Percentiles rank a stretch among this genome's conserved stretches.
These are phyloP conservation scores for Lochmaea crataegi DNA, from an alignment of 2,888 invertebrate species.

Conservation along the genomic window DNA sequence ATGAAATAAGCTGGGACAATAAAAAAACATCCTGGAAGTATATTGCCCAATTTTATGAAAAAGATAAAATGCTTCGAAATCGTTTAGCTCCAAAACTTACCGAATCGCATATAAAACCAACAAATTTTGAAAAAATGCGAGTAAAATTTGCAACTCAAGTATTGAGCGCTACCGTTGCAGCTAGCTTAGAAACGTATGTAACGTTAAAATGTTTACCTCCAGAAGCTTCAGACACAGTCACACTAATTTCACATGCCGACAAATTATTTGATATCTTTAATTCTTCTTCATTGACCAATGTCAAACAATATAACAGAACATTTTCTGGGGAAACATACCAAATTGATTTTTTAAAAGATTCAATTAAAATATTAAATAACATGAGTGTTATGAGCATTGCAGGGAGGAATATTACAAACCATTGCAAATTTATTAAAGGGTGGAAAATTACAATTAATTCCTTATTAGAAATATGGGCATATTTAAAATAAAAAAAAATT, in stretches of 20 bases:
- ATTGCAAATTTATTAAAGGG: conserved; percentile 17
- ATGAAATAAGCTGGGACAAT: conserved; percentile 31
- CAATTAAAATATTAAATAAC: conserved; percentile 1
- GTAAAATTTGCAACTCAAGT: conserved; percentile 44
- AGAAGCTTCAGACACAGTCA: conserved; percentile 34
- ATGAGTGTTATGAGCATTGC: background rate
- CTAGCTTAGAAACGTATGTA: conserved; percentile 35
- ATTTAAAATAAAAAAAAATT: conserved; percentile 1
- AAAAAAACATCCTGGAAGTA: conserved; percentile 36
- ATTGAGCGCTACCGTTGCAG: conserved; percentile 45
- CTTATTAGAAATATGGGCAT: conserved; percentile 26
- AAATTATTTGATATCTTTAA: conserved; percentile 42
- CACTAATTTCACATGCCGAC: conserved; percentile 35
- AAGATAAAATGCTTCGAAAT: conserved; percentile 34
- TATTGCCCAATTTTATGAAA: conserved; percentile 40
- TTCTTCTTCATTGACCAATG: conserved; percentile 37
- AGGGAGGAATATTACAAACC: too few relatives aligned
- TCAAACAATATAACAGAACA: conserved; percentile 23
- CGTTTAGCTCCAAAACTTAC: conserved; percentile 42
- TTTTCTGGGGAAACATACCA: conserved; percentile 36
- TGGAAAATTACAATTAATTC: conserved; percentile 27
- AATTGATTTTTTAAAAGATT: conserved; percentile 2
- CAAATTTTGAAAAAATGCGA: conserved; percentile 45
- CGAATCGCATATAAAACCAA: conserved; percentile 42
- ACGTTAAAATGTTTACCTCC: conserved; percentile 31